A percentile compares a stretch with the other conserved stretches of the same genome.
Conservation (phyloP, 1,140 invertebrate species). For the Micrasema longulum region DNA sequence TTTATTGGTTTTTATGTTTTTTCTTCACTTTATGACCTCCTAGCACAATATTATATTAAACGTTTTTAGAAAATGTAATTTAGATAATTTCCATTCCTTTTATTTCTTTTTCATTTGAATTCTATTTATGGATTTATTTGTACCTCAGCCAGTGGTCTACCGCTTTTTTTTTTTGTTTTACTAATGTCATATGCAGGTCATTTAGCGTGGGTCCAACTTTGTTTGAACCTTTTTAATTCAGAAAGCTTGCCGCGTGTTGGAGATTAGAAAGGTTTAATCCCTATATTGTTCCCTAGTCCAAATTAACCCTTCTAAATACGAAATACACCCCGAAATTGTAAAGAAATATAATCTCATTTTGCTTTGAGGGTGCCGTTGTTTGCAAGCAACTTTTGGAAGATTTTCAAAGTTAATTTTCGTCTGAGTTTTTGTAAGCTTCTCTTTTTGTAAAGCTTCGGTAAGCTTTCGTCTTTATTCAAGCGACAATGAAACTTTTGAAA, state of each 20-base stretch:
- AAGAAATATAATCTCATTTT: constrained; percentile 35
- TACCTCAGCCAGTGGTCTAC: background rate
- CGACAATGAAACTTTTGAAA: constrained; percentile 29
- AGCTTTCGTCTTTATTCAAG: constrained; percentile 27
- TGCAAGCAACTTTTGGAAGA: constrained; percentile 19
- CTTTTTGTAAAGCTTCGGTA: constrained; percentile 27
- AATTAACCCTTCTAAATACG: constrained; percentile 33
- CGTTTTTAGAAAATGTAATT: too few species aligned
- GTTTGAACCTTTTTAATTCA: constrained; percentile 37
- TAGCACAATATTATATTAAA: too few species aligned
- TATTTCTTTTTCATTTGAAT: too few species aligned
- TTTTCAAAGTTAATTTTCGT: constrained; percentile 29
- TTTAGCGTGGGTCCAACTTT: constrained; percentile 25
- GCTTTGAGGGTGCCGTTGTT: constrained; percentile 36
- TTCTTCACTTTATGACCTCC: too few species aligned
- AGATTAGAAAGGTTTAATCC: constrained; percentile 52
- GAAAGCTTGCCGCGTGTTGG: constrained; percentile 37
- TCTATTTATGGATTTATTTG: background rate
- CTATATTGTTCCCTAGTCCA: constrained; percentile 46
- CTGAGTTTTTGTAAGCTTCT: constrained; percentile 26
- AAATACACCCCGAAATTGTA: constrained; percentile 36
- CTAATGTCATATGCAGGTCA: constrained; percentile 43
- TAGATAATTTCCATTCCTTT: too few species aligned
- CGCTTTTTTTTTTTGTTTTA: background rate
- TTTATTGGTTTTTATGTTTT: too few species aligned